These are phyloP conservation scores for Hemibagrus guttatus DNA, from an alignment of 2,797 vertebrate genomes.

Conservation along the genomic window DNA sequence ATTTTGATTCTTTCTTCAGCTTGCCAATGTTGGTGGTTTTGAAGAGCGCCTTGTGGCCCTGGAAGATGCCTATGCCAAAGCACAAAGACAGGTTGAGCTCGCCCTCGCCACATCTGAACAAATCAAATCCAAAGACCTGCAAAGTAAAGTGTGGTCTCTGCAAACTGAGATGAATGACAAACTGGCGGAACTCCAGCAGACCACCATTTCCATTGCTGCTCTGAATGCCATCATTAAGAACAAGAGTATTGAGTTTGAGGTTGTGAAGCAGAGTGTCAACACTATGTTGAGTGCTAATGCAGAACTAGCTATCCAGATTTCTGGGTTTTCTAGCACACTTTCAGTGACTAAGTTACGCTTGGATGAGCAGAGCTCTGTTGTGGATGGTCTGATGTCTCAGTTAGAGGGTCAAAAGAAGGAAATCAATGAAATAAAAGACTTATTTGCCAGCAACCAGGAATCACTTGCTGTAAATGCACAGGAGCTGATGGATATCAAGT, in stretches of 20 bases:
- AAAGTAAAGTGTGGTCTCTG: slow-evolving; percentile 48
- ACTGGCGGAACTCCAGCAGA: slow-evolving; percentile 55
- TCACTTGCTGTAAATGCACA: slow-evolving; percentile 29
- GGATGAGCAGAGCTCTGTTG: slow-evolving; percentile 34
- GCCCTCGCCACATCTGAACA: slow-evolving; percentile 42
- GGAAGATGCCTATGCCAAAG: slow-evolving; percentile 47
- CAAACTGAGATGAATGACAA: slow-evolving; percentile 46
- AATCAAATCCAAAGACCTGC: slow-evolving; percentile 43
- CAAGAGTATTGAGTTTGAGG: slow-evolving; percentile 47
- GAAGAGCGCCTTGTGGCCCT: slow-evolving; percentile 54
- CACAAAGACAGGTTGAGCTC: slow-evolving; percentile 48
- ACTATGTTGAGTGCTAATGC: slow-evolving; percentile 51
- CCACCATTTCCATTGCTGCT: slow-evolving; percentile 43
- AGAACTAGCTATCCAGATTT: slow-evolving; percentile 48
- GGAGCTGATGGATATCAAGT: slow-evolving; percentile 52
- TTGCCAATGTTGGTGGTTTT: slow-evolving; percentile 31
- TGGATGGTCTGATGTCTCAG: slow-evolving; percentile 30
- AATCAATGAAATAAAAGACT: slow-evolving; percentile 39
- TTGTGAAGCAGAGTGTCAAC: slow-evolving; percentile 45
- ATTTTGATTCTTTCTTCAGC: slow-evolving; percentile 35
- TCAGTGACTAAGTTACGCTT: slow-evolving; percentile 42
- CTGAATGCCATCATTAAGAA: slow-evolving; percentile 44
- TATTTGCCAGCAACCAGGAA: slow-evolving; percentile 34
- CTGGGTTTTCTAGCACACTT: slow-evolving; percentile 32
- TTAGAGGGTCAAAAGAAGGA: slow-evolving; percentile 45